Conservation (phyloP, 2,888 invertebrate species). For the Morpho deidamia region DNA sequence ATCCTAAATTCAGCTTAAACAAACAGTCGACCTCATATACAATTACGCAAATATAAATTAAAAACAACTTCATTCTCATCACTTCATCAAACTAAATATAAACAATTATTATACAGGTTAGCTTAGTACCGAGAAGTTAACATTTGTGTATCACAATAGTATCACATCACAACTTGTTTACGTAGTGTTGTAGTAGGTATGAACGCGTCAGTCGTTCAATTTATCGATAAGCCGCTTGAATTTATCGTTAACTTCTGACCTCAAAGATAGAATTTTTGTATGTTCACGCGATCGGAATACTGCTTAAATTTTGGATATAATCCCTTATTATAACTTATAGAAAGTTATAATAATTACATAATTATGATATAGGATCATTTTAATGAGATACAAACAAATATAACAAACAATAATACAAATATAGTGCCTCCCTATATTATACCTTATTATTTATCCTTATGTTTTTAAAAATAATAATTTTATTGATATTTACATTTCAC, state of each 20-base stretch:
- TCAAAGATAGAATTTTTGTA: too few species aligned
- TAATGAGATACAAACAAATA: too few species aligned
- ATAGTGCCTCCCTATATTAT: too few species aligned
- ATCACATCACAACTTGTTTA: not conserved
- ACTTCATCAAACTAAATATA: not conserved
- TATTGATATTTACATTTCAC: too few species aligned
- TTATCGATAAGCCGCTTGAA: slow-evolving; percentile 2
- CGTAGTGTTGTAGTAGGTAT: not conserved
- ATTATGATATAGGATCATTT: too few species aligned
- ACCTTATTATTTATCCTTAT: too few species aligned
- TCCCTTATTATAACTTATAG: too few species aligned
- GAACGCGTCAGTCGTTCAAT: not conserved
- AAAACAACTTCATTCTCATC: not conserved
- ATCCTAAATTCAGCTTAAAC: slow-evolving; percentile 22
- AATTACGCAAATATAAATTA: slow-evolving; percentile 5
- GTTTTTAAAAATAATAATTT: too few species aligned
- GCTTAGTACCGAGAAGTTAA: not conserved
- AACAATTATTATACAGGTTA: not conserved
- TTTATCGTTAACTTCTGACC: not conserved
- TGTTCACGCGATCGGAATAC: too few species aligned
- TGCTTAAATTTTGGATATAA: too few species aligned
- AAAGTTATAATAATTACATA: too few species aligned
- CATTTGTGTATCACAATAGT: not conserved
- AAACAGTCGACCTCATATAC: slow-evolving; percentile 9
- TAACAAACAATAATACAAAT: too few species aligned